Percentiles rank a stretch among this genome's conserved stretches.
Conservation (phyloP, 2,888 invertebrate species). For the Ectropis crepuscularia region DNA sequence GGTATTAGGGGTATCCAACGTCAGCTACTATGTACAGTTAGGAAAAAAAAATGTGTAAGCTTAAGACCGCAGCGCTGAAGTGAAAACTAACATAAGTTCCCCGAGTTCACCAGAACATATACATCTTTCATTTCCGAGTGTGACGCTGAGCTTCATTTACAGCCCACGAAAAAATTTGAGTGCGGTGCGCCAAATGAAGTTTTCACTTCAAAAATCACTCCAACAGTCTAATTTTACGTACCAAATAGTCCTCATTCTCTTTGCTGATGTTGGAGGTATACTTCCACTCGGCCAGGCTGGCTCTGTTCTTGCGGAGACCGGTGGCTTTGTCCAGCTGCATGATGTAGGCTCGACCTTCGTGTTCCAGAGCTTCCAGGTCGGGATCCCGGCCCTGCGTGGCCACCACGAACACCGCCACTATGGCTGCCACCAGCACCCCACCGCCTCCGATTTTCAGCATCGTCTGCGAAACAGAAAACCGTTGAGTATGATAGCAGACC, state of each 20-base stretch:
- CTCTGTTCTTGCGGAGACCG: constrained; percentile 85
- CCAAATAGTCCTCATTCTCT: constrained; percentile 83
- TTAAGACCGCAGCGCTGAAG: no score
- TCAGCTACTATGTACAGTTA: no score
- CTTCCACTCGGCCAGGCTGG: constrained; percentile 88
- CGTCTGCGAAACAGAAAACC: constrained; percentile 61
- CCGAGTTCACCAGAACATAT: no score
- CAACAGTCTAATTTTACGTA: constrained; percentile 40
- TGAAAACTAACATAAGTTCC: no score
- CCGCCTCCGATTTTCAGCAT: constrained; percentile 81
- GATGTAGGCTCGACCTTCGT: constrained; percentile 86
- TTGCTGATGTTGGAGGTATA: constrained; percentile 92
- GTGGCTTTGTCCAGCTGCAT: constrained; percentile 85
- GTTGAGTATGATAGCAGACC: neutral
- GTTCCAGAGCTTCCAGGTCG: constrained; percentile 81
- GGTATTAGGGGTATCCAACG: no score
- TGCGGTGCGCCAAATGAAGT: no score
- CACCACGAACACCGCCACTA: constrained; percentile 78
- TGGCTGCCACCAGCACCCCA: constrained; percentile 73
- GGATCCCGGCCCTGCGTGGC: constrained; percentile 82
- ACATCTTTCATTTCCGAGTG: no score
- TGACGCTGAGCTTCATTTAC: no score
- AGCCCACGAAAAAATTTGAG: no score
- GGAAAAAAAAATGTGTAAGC: no score
- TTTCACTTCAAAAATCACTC: no score